Conservation (phyloP, 37 sponge, comb jelly and placozoan species). For the Ianthella basta region DNA sequence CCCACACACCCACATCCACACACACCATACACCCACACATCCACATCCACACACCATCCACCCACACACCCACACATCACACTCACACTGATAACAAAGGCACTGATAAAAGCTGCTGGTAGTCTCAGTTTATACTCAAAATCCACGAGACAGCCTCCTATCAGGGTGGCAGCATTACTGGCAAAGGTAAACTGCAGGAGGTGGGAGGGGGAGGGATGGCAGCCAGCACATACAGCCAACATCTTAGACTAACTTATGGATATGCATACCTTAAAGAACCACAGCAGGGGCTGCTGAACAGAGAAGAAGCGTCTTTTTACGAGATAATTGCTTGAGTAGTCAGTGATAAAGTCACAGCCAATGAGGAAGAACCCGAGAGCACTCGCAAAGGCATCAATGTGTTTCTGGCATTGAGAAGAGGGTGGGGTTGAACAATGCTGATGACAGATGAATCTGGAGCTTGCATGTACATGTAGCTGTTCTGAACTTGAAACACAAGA, state of each 20-base stretch:
- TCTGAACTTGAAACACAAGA: no score
- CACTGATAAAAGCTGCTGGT: conserved; percentile 57
- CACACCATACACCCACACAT: no score
- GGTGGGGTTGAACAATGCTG: no score
- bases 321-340: neutral
- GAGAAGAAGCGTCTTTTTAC: neutral
- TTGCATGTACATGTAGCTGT: no score
- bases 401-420: conserved; percentile 34
- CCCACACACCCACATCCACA: no score
- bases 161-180: conserved; percentile 74
- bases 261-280: conserved; percentile 38
- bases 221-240: no score
- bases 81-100: conserved; percentile 73
- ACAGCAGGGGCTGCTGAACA: conserved; percentile 29
- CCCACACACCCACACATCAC: neutral
- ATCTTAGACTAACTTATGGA: no score
- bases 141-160: conserved; percentile 58
- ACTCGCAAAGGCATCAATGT: conserved; percentile 71
- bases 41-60: no score
- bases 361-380: conserved; percentile 67
- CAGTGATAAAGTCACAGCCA: conserved; percentile 47
- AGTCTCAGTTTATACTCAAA: conserved; percentile 54
- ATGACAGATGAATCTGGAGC: no score
- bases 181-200: conserved; percentile 76
- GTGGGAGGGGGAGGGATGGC: no score